Base-by-base conservation (phyloP, 1,140 invertebrate genomes). In the Druon quercuslanigerum region DNA sequence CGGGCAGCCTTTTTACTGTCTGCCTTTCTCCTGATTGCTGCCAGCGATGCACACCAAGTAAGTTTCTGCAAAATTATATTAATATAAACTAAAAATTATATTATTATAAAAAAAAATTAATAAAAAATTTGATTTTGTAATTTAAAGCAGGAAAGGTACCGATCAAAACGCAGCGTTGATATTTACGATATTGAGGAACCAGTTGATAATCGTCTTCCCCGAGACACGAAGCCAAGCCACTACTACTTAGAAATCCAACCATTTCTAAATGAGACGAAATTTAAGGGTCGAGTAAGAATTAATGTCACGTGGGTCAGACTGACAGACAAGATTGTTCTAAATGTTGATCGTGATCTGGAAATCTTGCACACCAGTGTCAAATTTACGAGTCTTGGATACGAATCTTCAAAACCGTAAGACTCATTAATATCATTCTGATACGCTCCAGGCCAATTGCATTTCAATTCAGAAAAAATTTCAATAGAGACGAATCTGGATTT, bases 171-270 rank as follows among this genome's bases (percentile, higher is more conserved):
- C 2, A 89, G 87, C 71, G 84, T 90, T 50, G 86, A 87, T 25
- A 51, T 89, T 16, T 85, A 88, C 40, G 88, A 89, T 71, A 70
- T 87, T 14, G 79, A 82, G 56, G 73, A 83, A 3, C 76, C 82
- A n/a, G 81, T 86, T 25, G 72, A 50, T 77, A 82, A 79, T 8
- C 91, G 93, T 25, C 86, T 94, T 50, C 92, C 93, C 2, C 90
- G 90, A 40, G 90, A 93, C 25, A 89, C 95, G 0, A 87, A 91
- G n/a, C 94, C 95, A 0, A 92, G 87, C 3, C 92, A 89, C 19
- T 95, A 95, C 81, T 88, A 91, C n/a, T 80, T 95, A 16, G 90
- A 94, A 20, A 83, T 95, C 13, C 92, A 94, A 73, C 94, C 94
- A 0, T 93, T 92, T 71, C 86, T 93, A 0, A 91, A 92, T 51